Percentiles rank a stretch among this genome's conserved stretches.
These are phyloP conservation scores for Priocnemis perturbator DNA, from an alignment of 2,888 invertebrate genomes.

Conservation along the genomic window DNA sequence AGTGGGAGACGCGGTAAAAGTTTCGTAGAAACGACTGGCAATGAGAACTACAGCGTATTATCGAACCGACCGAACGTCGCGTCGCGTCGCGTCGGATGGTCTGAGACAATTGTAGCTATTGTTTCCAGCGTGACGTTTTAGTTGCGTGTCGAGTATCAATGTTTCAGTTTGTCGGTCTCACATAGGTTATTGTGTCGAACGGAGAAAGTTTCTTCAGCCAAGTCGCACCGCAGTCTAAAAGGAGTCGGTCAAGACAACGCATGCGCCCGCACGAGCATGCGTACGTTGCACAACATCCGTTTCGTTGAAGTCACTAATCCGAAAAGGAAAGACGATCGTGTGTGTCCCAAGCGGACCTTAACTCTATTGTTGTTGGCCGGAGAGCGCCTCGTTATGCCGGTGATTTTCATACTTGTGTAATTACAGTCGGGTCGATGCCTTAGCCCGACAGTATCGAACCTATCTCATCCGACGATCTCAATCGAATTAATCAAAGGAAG, in stretches of 20 bases:
- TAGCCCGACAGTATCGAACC: neutral
- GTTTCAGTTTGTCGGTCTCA: neutral
- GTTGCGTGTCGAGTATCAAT: no score
- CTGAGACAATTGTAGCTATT: no score
- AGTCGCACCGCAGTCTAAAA: slow-evolving; percentile 46
- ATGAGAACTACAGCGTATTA: no score
- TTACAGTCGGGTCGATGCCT: slow-evolving; percentile 11
- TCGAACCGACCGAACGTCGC: slow-evolving; percentile 5
- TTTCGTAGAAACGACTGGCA: neutral
- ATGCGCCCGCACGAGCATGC: slow-evolving; percentile 30
- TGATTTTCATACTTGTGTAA: slow-evolving; percentile 19
- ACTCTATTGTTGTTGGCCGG: slow-evolving; percentile 8
- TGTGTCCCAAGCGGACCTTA: slow-evolving; percentile 19
- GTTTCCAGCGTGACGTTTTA: no score
- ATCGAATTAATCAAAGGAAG: slow-evolving; percentile 10
- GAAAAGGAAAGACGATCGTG: slow-evolving; percentile 34
- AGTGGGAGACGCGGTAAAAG: no score
- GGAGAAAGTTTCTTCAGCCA: slow-evolving; percentile 53
- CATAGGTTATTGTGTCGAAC: slow-evolving; percentile 36
- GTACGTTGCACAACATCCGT: slow-evolving; percentile 50
- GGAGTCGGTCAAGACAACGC: slow-evolving; percentile 46
- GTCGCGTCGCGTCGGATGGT: neutral
- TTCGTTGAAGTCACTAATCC: slow-evolving; percentile 41
- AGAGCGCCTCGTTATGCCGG: slow-evolving; percentile 9
- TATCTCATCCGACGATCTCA: neutral